Conservation (phyloP, 2,113 vertebrate species). For the Tragelaphus strepsiceros region DNA sequence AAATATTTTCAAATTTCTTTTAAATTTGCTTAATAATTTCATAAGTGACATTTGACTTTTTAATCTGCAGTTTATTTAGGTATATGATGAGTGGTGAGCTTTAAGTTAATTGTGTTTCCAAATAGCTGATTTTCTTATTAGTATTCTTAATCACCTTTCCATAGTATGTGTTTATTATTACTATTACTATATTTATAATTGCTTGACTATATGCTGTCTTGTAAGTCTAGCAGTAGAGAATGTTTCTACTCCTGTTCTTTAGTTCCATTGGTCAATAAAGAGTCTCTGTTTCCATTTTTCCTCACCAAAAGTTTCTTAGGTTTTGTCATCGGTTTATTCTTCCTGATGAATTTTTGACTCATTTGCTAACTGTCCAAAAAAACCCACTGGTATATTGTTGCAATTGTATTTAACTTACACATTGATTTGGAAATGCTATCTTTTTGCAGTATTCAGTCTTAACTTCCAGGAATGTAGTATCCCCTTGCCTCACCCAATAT, state of each 20-base stretch:
- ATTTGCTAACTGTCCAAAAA: background rate
- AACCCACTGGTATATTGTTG: background rate
- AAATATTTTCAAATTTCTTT: background rate
- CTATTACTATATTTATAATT: background rate
- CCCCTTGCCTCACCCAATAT: background rate
- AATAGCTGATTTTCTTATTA: background rate
- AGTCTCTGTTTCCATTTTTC: background rate
- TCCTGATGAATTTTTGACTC: background rate
- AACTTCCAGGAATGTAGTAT: background rate
- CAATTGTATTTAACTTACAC: background rate
- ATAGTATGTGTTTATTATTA: background rate
- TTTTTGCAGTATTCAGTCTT: background rate
- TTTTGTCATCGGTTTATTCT: background rate
- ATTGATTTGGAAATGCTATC: background rate
- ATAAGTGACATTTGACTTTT: background rate
- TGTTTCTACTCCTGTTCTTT: background rate
- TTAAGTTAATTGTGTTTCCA: background rate
- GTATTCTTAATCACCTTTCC: background rate
- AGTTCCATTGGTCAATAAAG: background rate
- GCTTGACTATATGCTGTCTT: background rate
- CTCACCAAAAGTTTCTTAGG: background rate
- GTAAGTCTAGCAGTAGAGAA: background rate
- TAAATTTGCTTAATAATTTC: background rate
- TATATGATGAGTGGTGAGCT: background rate
- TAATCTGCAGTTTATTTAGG: background rate